Conservation (phyloP, 1,140 invertebrate species). For the silkworm (Bombyx mori) region ASM3026992v2 NC_085115.1:4971001-4971500, state of each 20-base stretch:
- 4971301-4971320: conserved; percentile 49
- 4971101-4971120: conserved; percentile 70
- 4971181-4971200: conserved; percentile 59
- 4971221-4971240: conserved; percentile 59
- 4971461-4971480: conserved; percentile 22
- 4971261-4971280: conserved; percentile 29
- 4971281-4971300: conserved; percentile 70
- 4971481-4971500: conserved; percentile 32
- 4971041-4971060: conserved; percentile 55
- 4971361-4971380: conserved; percentile 58
- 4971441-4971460: conserved; percentile 41
- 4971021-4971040: conserved; percentile 69
- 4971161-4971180: conserved; percentile 67
- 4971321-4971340: conserved; percentile 55
- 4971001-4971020: conserved; percentile 61
- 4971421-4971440: conserved; percentile 41
- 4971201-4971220: conserved; percentile 56
- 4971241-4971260: conserved; percentile 40
- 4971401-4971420: conserved; percentile 31
- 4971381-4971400: conserved; percentile 42
- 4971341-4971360: conserved; percentile 67
- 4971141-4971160: conserved; percentile 54
- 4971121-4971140: conserved; percentile 43
- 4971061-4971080: conserved; percentile 57
- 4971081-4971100: conserved; percentile 55